Base-by-base conservation (phyloP, 2,797 vertebrate genomes). In the Urosaurus nigricauda region DNA sequence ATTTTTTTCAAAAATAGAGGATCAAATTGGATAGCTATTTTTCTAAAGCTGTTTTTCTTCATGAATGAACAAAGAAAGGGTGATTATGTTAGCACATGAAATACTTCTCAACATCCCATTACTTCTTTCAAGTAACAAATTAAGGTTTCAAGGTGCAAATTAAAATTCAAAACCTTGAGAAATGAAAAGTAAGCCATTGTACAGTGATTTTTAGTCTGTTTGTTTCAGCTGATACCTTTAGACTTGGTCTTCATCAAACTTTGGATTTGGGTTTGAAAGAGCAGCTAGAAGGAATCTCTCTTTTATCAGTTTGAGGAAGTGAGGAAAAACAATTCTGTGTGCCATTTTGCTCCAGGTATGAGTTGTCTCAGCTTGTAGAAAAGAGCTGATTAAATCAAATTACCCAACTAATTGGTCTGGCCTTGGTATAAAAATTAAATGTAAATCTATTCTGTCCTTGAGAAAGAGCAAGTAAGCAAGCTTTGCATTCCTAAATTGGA, bases 361-460 rank as follows among this genome's bases (percentile, higher is more conserved):
- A 88, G 85, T 0, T 1, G 14, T 5, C 86, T 91, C 24, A 32
- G 47, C 82, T 19, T 91, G 68, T 51, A 43, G 37, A 53, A 5
- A 87, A 84, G 86, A 83, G 12, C 53, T n/a, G 56, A 88, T 94
- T 89, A 90, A 68, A 51, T 3, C 81, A 43, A 29, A 83, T 90
- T 89, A 58, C 73, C 85, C 77, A 58, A 85, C 68, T 86, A 0
- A 47, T 74, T 90, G 87, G 32, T 4, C 89, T 79, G 43, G 40
- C 82, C 24, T 89, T 86, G 14, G 3, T 37, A 86, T 88, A 91
- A 85, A 90, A 37, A 56, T 82, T 90, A 83, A 86, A 91, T 70
- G 88, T 89, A 91, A 90, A 93, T 51, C 19, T 0, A 83, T 80
- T 87, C 75, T 92, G 4, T 74, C n/a, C 85, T 86, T 80, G 75